These are phyloP conservation scores for Aphodius granarius DNA, from an alignment of 2,888 invertebrate genomes.

Conservation along the genomic window DNA sequence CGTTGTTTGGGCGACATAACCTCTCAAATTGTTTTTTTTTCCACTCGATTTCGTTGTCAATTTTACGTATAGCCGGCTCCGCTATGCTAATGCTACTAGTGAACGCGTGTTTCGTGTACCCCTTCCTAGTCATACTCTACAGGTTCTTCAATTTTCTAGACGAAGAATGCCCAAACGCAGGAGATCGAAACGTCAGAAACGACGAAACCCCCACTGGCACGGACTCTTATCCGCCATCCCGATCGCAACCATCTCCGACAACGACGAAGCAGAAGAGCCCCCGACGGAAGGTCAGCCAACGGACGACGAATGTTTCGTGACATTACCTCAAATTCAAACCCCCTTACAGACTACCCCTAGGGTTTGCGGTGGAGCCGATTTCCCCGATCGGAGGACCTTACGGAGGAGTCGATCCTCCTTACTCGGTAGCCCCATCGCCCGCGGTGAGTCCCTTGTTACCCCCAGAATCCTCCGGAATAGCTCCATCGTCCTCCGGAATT, in stretches of 20 bases:
- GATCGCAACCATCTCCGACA: background rate
- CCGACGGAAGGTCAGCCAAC: background rate
- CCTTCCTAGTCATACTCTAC: background rate
- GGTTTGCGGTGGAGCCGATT: background rate
- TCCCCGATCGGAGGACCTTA: no score
- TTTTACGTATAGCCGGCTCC: background rate
- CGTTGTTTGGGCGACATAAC: background rate
- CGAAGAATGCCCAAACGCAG: background rate
- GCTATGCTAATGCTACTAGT: background rate
- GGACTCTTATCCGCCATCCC: background rate
- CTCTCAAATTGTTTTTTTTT: background rate
- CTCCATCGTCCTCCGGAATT: background rate
- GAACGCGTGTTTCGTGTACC: background rate
- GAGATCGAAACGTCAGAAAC: background rate
- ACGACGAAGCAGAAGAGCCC: background rate
- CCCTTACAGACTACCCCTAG: background rate
- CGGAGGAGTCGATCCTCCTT: background rate
- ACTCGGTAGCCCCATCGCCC: background rate
- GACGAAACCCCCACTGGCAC: background rate
- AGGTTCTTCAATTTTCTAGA: conserved; percentile 2
- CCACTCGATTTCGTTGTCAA: background rate
- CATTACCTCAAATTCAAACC: background rate
- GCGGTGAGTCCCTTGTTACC: background rate
- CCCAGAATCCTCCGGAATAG: background rate
- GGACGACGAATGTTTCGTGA: background rate